phyloP scores from a whole-genome alignment of 2,113 vertebrate genomes.

The Tupaia chinensis region DNA sequence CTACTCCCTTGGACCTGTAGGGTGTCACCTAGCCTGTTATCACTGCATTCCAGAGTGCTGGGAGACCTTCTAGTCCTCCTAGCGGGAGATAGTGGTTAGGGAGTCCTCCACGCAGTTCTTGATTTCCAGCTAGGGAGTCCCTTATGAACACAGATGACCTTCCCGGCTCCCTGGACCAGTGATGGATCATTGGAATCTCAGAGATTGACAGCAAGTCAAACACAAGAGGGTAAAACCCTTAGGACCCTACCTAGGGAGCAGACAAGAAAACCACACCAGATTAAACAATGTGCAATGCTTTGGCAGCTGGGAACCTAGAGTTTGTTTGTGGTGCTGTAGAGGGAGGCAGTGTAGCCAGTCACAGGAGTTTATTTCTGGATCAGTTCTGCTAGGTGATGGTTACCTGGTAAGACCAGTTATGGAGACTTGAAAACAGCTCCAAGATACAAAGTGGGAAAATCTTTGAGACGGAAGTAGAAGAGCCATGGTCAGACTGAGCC shows the following conservation, averaged over 20 bases:
- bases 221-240: neutral
- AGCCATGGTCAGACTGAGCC: neutral
- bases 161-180: neutral
- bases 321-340: neutral
- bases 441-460: neutral
- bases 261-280: neutral
- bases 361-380: slow-evolving; percentile 1
- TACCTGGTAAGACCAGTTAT: neutral
- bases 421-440: neutral
- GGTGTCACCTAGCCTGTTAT: neutral
- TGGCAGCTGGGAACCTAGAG: neutral
- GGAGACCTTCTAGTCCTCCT: neutral
- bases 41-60: neutral
- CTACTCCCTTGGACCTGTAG: neutral
- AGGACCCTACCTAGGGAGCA: neutral
- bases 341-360: neutral
- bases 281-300: neutral
- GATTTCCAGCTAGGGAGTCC: neutral
- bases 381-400: neutral
- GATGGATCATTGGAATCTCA: neutral
- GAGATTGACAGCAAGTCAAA: neutral
- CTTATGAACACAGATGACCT: neutral
- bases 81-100: neutral
- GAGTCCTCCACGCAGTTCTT: neutral
- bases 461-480: neutral